phyloP scores from a whole-genome alignment of 2,113 vertebrate species.

The Gadus chalcogrammus region DNA sequence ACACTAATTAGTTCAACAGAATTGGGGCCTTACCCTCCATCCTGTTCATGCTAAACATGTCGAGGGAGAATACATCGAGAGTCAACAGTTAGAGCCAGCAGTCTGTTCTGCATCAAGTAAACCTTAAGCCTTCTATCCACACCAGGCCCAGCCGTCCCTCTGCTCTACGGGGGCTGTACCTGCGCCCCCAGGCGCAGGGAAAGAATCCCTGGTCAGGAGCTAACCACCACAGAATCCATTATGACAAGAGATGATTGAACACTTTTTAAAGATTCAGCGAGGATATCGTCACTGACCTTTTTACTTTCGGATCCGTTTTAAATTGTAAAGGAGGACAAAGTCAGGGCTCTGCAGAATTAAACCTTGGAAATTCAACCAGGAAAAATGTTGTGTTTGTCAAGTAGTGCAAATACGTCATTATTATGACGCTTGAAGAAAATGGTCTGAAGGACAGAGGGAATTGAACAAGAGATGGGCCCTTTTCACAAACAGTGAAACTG shows the following conservation, averaged over 20 bases:
- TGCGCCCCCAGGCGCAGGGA: constrained; percentile 56
- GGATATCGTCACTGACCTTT: constrained; percentile 49
- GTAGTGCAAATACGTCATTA: constrained; percentile 18
- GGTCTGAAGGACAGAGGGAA: constrained; percentile 6
- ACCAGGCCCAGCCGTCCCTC: constrained; percentile 48
- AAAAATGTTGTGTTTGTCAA: constrained; percentile 30
- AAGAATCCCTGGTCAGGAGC: constrained; percentile 37
- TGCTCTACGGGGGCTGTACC: constrained; percentile 49
- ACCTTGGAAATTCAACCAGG: constrained; percentile 3
- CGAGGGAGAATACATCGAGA: background rate
- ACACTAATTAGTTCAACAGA: too few relatives aligned
- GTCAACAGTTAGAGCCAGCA: background rate
- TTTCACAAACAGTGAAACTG: background rate
- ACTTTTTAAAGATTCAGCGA: constrained; percentile 34
- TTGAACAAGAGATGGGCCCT: background rate
- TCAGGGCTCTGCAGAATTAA: constrained; percentile 12
- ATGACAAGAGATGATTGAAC: constrained; percentile 31
- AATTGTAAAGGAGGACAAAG: constrained; percentile 9
- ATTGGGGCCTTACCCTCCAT: too few relatives aligned
- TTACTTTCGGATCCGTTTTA: constrained; percentile 38
- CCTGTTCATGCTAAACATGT: too few relatives aligned
- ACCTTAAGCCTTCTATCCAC: constrained; percentile 53
- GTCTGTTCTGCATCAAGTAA: too few relatives aligned
- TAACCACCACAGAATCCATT: constrained; percentile 45
- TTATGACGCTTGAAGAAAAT: constrained; percentile 3